A percentile compares a stretch with the other conserved stretches of the same genome.
These are phyloP conservation scores for Brachionus manjavacas DNA, from an alignment of 1,140 invertebrate genomes.

Conservation along the genomic window DNA sequence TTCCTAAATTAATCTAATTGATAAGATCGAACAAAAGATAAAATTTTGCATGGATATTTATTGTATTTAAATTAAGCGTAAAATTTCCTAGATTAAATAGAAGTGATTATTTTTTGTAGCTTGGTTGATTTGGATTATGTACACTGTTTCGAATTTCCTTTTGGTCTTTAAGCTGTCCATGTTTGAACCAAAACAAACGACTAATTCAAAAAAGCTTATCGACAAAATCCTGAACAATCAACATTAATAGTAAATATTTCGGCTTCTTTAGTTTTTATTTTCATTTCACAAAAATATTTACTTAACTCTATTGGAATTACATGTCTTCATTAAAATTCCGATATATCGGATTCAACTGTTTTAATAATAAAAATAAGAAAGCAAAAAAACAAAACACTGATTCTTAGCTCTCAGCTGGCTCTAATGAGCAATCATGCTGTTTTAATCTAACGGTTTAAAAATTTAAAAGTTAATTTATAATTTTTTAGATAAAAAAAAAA, in stretches of 20 bases:
- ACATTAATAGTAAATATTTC: slow-evolving; percentile 8
- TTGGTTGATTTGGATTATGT: background rate
- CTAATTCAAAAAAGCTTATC: background rate
- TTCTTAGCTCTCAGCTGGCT: background rate
- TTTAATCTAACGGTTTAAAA: background rate
- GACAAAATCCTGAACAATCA: no score
- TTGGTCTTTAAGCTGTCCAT: background rate
- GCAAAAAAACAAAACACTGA: background rate
- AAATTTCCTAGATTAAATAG: slow-evolving; percentile 8
- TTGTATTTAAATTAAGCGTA: slow-evolving; percentile 24
- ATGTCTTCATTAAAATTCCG: slow-evolving; percentile 3
- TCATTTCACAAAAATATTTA: background rate
- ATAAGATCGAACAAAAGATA: slow-evolving; percentile 12
- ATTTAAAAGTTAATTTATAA: background rate
- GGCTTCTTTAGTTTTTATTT: slow-evolving; percentile 8
- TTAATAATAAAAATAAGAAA: background rate
- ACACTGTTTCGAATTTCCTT: slow-evolving; percentile 3
- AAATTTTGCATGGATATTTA: background rate
- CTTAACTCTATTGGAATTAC: background rate
- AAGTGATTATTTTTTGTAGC: background rate
- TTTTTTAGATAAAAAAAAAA: background rate
- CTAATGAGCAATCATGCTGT: slow-evolving; percentile 17
- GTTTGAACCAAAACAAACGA: background rate
- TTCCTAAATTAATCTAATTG: background rate
- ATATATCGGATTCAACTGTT: background rate